Evolutionary conservation across 1,140 invertebrate genomes (phyloP), one percentile per base, ranked within the genome.

Genomic region (Drosophila busckii): DNA sequence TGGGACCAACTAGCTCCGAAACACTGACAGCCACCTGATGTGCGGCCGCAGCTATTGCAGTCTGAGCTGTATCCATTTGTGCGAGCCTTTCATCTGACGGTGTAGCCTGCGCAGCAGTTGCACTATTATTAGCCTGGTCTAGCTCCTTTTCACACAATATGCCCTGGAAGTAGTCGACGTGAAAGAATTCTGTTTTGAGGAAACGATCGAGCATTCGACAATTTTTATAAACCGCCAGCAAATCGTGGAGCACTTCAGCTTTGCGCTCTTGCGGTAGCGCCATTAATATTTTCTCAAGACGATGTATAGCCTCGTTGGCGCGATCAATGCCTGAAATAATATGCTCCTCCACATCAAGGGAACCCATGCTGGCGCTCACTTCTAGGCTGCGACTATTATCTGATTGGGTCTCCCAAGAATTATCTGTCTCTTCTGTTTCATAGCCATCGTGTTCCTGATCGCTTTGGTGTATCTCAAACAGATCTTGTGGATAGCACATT

Each of bases 401-500:
- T 52, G 93, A 91, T 85, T 95, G 92, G 0, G 95, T 97, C 87
- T 96, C 95, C 94, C 94, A 96, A 0, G 94, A 94, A 54, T 91
- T 90, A 17, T 91, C 90, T 0, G 90, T 86, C 5, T 62, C 89
- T 12, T 88, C 90, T 35, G 91, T 86, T 35, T 90, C 84, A 58
- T 91, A 92, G 1, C 13, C 53, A 7, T 75, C 93, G 92, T 95
- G 50, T 37, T 95, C 94, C 1, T 91, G 92, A 25, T 83, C 75
- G 22, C 38, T 46, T 13, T 83, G 65, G 45, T 86, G 63, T 75
- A 90, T 89, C 86, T 91, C 90, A 52, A 90, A 91, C 2, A 91
- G 86, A 88, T 91, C 95, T 78, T 98, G 96, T 0, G 97, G 97
- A 93, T 95, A 97, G 84, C 95, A 97, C 89, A 94, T 93, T 35